phyloP scores from a whole-genome alignment of 2,888 invertebrate species.

The Drymonia ruficornis region DNA sequence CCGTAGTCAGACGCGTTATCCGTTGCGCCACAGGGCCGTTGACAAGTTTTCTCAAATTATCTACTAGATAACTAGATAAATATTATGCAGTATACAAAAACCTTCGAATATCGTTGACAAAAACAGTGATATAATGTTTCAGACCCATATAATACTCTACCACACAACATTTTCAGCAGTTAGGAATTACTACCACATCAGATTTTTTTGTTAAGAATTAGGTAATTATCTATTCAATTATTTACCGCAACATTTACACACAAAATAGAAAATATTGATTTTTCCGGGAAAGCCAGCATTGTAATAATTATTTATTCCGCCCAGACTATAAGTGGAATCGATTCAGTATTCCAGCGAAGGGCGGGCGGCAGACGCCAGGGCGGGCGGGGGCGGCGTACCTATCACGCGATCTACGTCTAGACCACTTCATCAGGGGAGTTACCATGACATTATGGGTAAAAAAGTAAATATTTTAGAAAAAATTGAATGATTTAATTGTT shows the following conservation, averaged over 20 bases:
- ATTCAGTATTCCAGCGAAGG: constrained; percentile 20
- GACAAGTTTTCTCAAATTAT: rapidly evolving
- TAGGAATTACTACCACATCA: too few relatives aligned
- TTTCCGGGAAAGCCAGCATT: not conserved
- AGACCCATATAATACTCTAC: too few relatives aligned
- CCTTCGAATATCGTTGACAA: too few relatives aligned
- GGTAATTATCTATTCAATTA: too few relatives aligned
- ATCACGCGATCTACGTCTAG: constrained; percentile 5
- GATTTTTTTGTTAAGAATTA: too few relatives aligned
- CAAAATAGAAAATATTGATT: too few relatives aligned
- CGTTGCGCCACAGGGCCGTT: constrained; percentile 86
- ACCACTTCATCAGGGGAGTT: not conserved
- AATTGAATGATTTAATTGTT: too few relatives aligned
- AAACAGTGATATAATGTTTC: too few relatives aligned
- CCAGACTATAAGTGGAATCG: constrained; percentile 29
- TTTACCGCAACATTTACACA: too few relatives aligned
- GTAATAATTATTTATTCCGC: constrained; percentile 14
- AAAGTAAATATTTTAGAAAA: not conserved
- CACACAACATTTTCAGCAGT: too few relatives aligned
- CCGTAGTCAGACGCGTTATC: constrained; percentile 90
- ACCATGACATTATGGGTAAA: not conserved
- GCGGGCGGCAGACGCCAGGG: constrained; percentile 21
- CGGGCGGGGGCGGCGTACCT: constrained; percentile 2
- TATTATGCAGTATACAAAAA: too few relatives aligned
- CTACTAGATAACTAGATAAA: not conserved